Conservation (phyloP, 2,113 vertebrate genomes). For the Dinomys branickii region DNA sequence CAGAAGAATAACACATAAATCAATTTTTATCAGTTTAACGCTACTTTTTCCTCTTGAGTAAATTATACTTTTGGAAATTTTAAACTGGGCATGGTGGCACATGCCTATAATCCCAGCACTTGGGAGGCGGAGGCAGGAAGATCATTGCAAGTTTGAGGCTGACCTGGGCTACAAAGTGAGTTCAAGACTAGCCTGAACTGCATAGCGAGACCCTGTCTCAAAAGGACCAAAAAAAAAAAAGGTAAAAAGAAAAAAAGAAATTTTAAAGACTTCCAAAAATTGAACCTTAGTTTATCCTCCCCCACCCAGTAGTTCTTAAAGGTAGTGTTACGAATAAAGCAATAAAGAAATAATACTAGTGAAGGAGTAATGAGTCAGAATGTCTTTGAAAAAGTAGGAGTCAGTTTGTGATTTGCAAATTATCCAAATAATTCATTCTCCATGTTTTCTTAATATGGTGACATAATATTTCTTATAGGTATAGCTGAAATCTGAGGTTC, state of each 20-base stretch:
- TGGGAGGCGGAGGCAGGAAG: too few species aligned
- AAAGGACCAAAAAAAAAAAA: too few species aligned
- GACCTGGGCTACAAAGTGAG: too few species aligned
- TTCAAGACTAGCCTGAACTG: too few species aligned
- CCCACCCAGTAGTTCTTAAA: neutral
- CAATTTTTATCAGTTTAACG: neutral
- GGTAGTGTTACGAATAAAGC: slow-evolving; percentile 27
- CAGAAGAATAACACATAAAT: neutral
- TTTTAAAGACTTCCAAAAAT: neutral
- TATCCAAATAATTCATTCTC: neutral
- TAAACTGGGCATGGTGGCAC: neutral
- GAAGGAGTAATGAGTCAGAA: slow-evolving; percentile 31
- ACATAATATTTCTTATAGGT: neutral
- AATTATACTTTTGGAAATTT: slow-evolving; percentile 32
- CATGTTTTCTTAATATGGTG: slow-evolving; percentile 19
- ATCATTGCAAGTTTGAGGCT: too few species aligned
- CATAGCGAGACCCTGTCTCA: too few species aligned
- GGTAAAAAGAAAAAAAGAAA: neutral
- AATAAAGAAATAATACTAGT: slow-evolving; percentile 47
- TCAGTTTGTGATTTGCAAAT: slow-evolving; percentile 41
- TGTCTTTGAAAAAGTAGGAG: slow-evolving; percentile 47
- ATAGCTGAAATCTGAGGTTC: neutral
- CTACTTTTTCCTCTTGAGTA: neutral
- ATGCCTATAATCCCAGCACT: too few species aligned
- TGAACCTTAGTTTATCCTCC: neutral